Percentiles rank a stretch among this genome's conserved stretches.
Conservation (phyloP, 2,797 vertebrate species). For the Pangasius macronema region DNA sequence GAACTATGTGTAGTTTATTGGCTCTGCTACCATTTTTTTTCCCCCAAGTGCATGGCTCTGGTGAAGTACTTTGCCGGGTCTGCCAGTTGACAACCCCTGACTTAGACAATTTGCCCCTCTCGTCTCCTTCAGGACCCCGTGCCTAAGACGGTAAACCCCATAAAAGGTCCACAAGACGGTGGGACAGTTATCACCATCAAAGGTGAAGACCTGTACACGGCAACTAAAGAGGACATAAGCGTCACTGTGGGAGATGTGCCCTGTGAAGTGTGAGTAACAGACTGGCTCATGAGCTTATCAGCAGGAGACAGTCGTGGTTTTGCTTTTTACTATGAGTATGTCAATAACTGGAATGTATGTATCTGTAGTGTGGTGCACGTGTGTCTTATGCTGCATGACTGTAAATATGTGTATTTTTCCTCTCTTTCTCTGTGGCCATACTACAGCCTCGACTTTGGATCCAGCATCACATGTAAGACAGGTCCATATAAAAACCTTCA, state of each 20-base stretch:
- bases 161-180: slow-evolving; percentile 77
- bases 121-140: slow-evolving; percentile 76
- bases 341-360: not conserved
- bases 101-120: not conserved
- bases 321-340: not conserved
- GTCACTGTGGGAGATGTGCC: slow-evolving; percentile 75
- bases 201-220: slow-evolving; percentile 82
- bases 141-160: slow-evolving; percentile 63
- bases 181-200: slow-evolving; percentile 87
- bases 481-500: slow-evolving; percentile 60
- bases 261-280: slow-evolving; percentile 84
- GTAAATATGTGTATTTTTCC: slow-evolving; percentile 18
- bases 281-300: not conserved
- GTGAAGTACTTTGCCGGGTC: not conserved
- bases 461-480: slow-evolving; percentile 69
- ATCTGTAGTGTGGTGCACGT: not conserved
- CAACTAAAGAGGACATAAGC: slow-evolving; percentile 80
- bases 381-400: not conserved
- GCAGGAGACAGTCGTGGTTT: not conserved
- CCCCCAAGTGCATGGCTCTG: not conserved
- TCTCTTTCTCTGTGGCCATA: slow-evolving; percentile 48
- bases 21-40: not conserved
- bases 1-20: not conserved
- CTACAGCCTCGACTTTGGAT: slow-evolving; percentile 67
- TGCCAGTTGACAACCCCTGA: not conserved